These are phyloP conservation scores for Fregata magnificens DNA, from an alignment of 2,113 vertebrate species.

Conservation along the genomic window DNA sequence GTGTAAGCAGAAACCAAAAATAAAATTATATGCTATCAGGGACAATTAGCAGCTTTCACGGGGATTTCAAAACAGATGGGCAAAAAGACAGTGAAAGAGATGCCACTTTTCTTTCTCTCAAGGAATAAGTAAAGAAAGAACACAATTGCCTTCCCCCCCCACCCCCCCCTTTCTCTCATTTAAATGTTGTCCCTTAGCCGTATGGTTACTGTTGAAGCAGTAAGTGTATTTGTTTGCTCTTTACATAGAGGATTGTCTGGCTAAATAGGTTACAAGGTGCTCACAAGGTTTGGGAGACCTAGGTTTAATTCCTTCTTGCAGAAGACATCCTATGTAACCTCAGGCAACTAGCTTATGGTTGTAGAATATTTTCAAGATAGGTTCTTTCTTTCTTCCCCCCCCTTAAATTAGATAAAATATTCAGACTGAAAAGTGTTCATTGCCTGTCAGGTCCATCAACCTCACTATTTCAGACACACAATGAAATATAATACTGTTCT, in stretches of 20 bases:
- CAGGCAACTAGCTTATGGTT: background rate
- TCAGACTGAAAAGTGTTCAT: background rate
- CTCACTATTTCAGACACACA: background rate
- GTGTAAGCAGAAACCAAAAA: background rate
- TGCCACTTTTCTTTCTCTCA: background rate
- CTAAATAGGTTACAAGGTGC: background rate
- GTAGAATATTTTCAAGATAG: background rate
- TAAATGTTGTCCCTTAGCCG: background rate
- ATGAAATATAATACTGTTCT: background rate
- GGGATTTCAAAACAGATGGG: background rate
- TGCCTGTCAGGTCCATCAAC: background rate
- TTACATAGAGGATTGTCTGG: background rate
- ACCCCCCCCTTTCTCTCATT: background rate
- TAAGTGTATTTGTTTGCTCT: background rate
- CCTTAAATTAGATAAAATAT: background rate
- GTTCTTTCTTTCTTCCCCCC: background rate
- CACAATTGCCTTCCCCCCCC: too few relatives aligned
- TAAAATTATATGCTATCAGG: background rate
- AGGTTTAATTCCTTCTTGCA: background rate
- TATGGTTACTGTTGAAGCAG: background rate
- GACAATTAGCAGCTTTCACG: background rate
- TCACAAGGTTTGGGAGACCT: background rate
- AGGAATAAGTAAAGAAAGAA: background rate
- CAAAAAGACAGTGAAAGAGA: background rate
- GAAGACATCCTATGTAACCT: background rate